Evolutionary conservation across 2,888 invertebrate genomes (phyloP).

Genomic region (Latrodectus hesperus): DNA sequence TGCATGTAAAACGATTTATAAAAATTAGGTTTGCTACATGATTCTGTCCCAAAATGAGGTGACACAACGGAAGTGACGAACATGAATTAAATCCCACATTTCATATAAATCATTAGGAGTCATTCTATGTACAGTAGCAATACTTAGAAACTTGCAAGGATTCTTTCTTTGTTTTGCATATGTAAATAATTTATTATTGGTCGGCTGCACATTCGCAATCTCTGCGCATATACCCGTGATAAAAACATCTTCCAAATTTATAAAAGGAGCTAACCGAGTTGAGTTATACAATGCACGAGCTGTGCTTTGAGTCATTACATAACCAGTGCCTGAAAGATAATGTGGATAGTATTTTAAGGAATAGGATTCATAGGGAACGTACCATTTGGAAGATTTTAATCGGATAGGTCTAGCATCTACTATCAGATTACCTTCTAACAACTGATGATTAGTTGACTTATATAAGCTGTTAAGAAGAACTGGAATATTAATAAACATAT

Average conservation of each 20-base stretch:
- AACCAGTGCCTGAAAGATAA: constrained; percentile 71
- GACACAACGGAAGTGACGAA: constrained; percentile 13
- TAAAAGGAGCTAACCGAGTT: constrained; percentile 47
- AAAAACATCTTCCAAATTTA: constrained; percentile 68
- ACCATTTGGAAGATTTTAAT: constrained; percentile 70
- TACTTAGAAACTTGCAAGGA: constrained; percentile 49
- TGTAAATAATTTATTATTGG: constrained; percentile 54
- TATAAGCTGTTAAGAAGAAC: constrained; percentile 32
- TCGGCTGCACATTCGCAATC: constrained; percentile 23
- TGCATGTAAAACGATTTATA: not conserved
- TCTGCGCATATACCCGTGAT: constrained; percentile 63
- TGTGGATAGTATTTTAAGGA: constrained; percentile 69
- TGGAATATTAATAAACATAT: constrained; percentile 66
- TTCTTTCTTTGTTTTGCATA: constrained; percentile 59
- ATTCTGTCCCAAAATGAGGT: constrained; percentile 18
- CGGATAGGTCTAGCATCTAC: constrained; percentile 68
- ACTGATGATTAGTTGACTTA: constrained; percentile 21
- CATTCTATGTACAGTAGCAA: constrained; percentile 65
- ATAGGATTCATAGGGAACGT: constrained; percentile 67
- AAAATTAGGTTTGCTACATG: not conserved
- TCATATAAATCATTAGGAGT: constrained; percentile 55
- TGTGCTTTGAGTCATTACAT: constrained; percentile 68
- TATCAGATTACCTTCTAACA: constrained; percentile 70
- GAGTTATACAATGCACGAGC: constrained; percentile 43
- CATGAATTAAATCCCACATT: constrained; percentile 50